These are phyloP conservation scores for Thyatira batis DNA, from an alignment of 2,888 invertebrate species.

Conservation along the genomic window DNA sequence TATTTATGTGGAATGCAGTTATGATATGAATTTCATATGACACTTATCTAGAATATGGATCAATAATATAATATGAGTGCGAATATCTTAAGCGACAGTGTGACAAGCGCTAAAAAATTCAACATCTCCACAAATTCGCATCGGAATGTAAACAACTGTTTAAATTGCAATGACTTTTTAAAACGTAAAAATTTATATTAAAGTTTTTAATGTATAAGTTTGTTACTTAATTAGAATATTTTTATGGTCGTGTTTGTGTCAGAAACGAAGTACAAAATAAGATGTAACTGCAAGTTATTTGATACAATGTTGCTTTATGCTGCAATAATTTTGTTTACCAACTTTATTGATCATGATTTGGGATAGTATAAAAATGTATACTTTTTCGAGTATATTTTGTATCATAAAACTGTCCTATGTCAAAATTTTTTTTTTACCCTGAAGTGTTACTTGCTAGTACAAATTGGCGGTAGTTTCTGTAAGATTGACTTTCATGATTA, in stretches of 20 bases:
- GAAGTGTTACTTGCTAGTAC: no score
- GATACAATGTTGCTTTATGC: conserved; percentile 1
- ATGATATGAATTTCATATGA: background rate
- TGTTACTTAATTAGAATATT: background rate
- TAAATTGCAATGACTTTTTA: background rate
- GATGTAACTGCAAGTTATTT: background rate
- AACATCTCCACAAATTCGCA: conserved; percentile 39
- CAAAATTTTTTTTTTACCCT: no score
- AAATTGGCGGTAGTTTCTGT: no score
- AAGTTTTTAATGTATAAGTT: background rate
- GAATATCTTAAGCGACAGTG: conserved; percentile 27
- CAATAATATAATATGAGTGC: background rate
- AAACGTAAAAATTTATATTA: background rate
- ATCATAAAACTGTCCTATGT: no score
- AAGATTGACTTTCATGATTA: no score
- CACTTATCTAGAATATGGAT: background rate
- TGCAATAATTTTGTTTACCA: background rate
- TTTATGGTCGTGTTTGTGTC: background rate
- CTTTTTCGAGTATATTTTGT: no score
- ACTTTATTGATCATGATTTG: background rate
- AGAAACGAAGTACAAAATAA: background rate
- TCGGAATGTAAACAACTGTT: conserved; percentile 44
- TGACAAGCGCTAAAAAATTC: conserved; percentile 17
- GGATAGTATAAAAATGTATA: background rate
- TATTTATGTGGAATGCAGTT: background rate